Percentiles rank a stretch among this genome's conserved stretches.
These are phyloP conservation scores for Epinotia demarniana DNA, from an alignment of 2,888 invertebrate genomes.

Conservation along the genomic window DNA sequence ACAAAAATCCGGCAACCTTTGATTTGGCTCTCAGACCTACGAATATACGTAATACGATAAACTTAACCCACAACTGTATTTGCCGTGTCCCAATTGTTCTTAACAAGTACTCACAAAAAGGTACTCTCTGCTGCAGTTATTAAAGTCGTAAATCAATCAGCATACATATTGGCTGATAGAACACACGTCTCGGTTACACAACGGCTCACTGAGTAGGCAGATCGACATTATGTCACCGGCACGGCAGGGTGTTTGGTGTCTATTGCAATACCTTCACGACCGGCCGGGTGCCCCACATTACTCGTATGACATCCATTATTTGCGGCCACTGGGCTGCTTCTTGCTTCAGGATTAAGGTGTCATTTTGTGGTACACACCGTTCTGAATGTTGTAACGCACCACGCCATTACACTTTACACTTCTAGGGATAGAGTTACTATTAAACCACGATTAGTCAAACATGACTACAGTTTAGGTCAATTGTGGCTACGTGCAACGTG, in stretches of 20 bases:
- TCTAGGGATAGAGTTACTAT: constrained; percentile 18
- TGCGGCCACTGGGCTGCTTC: constrained; percentile 15
- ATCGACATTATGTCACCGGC: constrained; percentile 42
- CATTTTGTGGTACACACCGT: background rate
- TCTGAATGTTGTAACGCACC: background rate
- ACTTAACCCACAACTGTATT: constrained; percentile 31
- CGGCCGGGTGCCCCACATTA: constrained; percentile 31
- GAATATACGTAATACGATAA: constrained; percentile 18
- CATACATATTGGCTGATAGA: constrained; percentile 8
- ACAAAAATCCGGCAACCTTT: background rate
- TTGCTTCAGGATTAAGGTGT: background rate
- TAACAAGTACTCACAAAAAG: background rate
- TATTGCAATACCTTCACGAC: constrained; percentile 28
- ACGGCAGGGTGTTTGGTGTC: constrained; percentile 32
- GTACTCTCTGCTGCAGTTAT: background rate
- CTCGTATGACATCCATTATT: constrained; percentile 31
- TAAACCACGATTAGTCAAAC: background rate
- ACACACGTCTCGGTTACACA: constrained; percentile 23
- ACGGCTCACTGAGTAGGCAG: constrained; percentile 27
- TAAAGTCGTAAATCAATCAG: constrained; percentile 1
- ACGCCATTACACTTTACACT: constrained; percentile 5
- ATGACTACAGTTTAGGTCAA: background rate
- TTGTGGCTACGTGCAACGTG: background rate
- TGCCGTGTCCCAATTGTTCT: background rate
- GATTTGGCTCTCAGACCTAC: background rate